Base-by-base conservation (phyloP, 1,140 invertebrate genomes). In the Drosophila carrolli region DNA sequence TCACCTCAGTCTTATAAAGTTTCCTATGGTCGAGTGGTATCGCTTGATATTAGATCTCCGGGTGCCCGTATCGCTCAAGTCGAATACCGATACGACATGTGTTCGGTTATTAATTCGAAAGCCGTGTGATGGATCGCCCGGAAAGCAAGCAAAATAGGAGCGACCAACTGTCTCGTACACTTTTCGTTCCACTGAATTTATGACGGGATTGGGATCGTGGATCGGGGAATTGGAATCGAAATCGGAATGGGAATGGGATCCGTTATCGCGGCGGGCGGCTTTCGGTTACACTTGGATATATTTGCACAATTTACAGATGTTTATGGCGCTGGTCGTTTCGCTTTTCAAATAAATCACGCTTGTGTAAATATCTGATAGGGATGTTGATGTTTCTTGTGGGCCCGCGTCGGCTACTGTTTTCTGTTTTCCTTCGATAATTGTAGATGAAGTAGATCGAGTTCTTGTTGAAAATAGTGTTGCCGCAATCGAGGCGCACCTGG, bases 1-100 rank as follows among this genome's bases (percentile, higher is more conserved):
- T 91, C 89, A 91, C 89, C 89, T 91, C 89, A 91, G 89, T 91
- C 89, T 91, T 91, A 82, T 89, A 85, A 88, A 91, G 89, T 91
- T 91, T 91, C 84, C 84, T 84, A 91, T 81, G 75, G 65, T 73
- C 74, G 67, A 73, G 62, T 67, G 61, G 76, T 78, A 78, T 72
- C 72, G 70, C 75, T 63, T 81, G 68, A 56, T 77, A 63, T 65
- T 76, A 37, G 47, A 67, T 74, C 41, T 78, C 32, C 40, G 58
- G 46, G 57, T 10, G 43, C 54, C 41, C 62, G 61, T 75, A 53
- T 66, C 40, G 66, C 44, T 59, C 65, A 68, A 68, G 61, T 32
- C 47, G 65, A 44, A 47, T 77, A 71, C 71, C 51, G 74, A 68
- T 70, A 56, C 48, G 56, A 71, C 68, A 71, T 85, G 63, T 75